Base-by-base conservation (phyloP, 2,113 vertebrate species). In the Forbesichthys papilliferus region DNA sequence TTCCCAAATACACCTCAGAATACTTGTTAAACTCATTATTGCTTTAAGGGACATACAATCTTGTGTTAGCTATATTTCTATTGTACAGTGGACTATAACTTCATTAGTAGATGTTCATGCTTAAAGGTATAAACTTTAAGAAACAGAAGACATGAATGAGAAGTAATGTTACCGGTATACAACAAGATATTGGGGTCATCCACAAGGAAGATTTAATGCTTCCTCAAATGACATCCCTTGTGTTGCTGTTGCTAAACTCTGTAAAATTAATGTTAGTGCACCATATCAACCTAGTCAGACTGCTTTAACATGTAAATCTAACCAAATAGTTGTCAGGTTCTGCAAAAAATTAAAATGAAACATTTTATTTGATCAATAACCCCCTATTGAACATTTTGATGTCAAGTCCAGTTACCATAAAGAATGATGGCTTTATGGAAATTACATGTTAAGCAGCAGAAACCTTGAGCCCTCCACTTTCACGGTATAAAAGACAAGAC, bases 311-410 rank as follows among this genome's bases (percentile, higher is more conserved):
- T 11, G 9, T 52, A 5, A 11, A 52, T 52, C 49, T 49, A 49
- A 27, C 27, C 36, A 42, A 42, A 42, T 42, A 6, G 36, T 42
- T 42, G 5, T 42, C 4, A 42, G 7, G 36, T 42, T 42, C 0
- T 42, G 36, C 36, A 42, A 6, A 42, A 42, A 42, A 33, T 11
- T 33, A 13, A 58, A 10, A 70, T 61, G 68, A 0, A 72, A 71
- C 12, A 42, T 76, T 87, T 89, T 86, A 86, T 84, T 88, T 82
- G 61, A 55, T 67, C 74, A 84, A 88, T 27, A 86, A 82, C 66
- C 77, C 52, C 68, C 55, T 81, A 69, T 7, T 36, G 33, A 74
- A 69, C 64, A 59, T 12, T 51, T 20, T 64, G 18, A n/a, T 13
- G 69, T 76, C 27, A 12, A 76, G 61, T 12, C 53, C n/a, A 51